Conservation (phyloP, 1,140 invertebrate genomes). For the Metaphire vulgaris region DNA sequence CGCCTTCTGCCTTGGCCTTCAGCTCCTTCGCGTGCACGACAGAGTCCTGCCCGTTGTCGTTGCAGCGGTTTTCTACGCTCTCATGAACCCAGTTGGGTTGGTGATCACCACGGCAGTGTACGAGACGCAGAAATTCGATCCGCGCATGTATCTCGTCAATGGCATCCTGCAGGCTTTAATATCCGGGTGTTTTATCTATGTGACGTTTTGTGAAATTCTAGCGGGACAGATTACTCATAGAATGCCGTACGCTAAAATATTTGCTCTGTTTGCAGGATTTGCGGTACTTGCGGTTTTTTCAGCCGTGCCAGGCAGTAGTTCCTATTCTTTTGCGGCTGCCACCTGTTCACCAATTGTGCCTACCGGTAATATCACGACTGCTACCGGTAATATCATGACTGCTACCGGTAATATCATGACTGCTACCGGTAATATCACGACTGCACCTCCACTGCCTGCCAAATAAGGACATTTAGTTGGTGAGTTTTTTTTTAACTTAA, state of each 20-base stretch:
- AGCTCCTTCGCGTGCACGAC: conserved; percentile 37
- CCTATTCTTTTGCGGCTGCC: too few relatives aligned
- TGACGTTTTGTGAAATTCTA: conserved; percentile 84
- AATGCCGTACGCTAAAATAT: conserved; percentile 6
- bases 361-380: too few relatives aligned
- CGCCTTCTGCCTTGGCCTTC: conserved; percentile 51
- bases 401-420: too few relatives aligned
- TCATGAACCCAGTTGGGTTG: conserved; percentile 63
- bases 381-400: too few relatives aligned
- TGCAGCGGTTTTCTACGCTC: conserved; percentile 52
- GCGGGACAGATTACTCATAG: conserved; percentile 54
- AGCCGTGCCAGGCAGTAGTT: conserved; percentile 28
- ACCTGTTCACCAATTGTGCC: too few relatives aligned
- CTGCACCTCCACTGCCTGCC: too few relatives aligned
- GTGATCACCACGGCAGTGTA: conserved; percentile 53
- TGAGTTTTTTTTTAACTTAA: too few relatives aligned
- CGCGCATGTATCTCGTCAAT: conserved; percentile 47
- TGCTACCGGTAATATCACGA: too few relatives aligned
- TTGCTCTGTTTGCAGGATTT: conserved; percentile 24
- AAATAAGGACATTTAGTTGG: too few relatives aligned
- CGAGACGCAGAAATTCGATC: conserved; percentile 16
- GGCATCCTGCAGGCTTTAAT: conserved; percentile 64
- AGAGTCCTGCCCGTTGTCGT: conserved; percentile 32
- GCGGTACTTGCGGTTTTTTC: conserved; percentile 19
- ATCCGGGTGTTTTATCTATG: conserved; percentile 82